These are phyloP conservation scores for Apomyelois bistriatella DNA, from an alignment of 2,888 invertebrate genomes.

Conservation along the genomic window DNA sequence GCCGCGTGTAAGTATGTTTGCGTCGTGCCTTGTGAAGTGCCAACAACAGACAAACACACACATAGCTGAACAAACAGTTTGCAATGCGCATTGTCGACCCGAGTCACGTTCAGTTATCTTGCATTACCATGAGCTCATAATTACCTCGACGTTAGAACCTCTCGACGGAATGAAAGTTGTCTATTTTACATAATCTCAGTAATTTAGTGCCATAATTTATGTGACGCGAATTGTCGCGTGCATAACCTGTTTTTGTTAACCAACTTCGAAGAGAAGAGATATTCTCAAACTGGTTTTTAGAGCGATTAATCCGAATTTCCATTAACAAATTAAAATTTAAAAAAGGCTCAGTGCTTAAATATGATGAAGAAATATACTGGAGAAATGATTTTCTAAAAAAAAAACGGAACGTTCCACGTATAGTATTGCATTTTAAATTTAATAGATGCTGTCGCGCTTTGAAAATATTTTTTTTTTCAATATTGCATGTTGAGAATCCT, in stretches of 20 bases:
- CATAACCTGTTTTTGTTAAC: background rate
- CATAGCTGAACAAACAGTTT: background rate
- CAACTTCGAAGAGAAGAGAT: background rate
- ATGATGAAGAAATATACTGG: no score
- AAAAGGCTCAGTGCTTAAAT: background rate
- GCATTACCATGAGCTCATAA: conserved; percentile 2
- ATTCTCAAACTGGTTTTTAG: background rate
- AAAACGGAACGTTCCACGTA: no score
- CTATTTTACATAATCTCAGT: conserved; percentile 2
- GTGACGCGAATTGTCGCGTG: no score
- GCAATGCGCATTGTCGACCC: background rate
- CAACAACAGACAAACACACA: no score
- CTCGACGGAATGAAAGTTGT: background rate
- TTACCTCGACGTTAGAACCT: background rate
- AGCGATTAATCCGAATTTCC: background rate
- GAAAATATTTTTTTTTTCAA: no score
- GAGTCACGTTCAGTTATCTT: background rate
- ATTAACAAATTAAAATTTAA: no score
- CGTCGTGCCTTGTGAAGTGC: background rate
- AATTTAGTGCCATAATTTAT: conserved; percentile 2
- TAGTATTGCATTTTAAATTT: no score
- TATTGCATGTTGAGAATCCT: no score
- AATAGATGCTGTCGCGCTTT: no score
- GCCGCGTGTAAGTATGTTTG: background rate
- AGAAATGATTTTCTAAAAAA: no score